Evolutionary conservation across 2,888 invertebrate species (phyloP).

Genomic region (Pardosa pseudoannulata): DNA sequence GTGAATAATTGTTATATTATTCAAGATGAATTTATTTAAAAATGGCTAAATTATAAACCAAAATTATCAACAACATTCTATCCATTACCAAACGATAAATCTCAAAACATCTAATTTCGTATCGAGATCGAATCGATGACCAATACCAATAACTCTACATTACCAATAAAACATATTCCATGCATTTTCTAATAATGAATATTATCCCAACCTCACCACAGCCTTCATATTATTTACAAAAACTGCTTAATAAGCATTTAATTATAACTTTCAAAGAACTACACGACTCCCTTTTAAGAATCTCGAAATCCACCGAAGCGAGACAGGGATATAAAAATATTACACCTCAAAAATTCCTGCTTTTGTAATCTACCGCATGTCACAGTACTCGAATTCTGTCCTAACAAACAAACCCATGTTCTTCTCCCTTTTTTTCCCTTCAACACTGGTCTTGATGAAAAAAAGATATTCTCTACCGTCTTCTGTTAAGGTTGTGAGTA

Average conservation of each 20-base stretch:
- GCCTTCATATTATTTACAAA: too few species aligned
- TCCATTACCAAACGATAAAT: too few species aligned
- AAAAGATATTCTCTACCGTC: background rate
- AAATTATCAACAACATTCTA: too few species aligned
- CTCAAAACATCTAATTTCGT: too few species aligned
- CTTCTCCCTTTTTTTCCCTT: background rate
- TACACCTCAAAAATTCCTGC: background rate
- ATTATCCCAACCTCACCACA: too few species aligned
- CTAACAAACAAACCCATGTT: background rate
- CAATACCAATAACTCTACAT: conserved; percentile 59
- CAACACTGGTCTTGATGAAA: background rate
- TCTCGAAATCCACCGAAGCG: background rate
- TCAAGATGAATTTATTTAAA: too few species aligned
- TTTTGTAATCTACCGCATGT: background rate
- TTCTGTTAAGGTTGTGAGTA: conserved; percentile 26
- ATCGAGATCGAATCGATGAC: too few species aligned
- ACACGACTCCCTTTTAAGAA: too few species aligned
- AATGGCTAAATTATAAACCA: too few species aligned
- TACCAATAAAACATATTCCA: conserved; percentile 64
- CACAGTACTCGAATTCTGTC: background rate
- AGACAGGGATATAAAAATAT: background rate
- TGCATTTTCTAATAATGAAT: too few species aligned
- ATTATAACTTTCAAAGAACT: too few species aligned
- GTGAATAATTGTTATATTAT: conserved; percentile 50
- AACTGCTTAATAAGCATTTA: too few species aligned